Evolutionary conservation across 2,888 invertebrate species (phyloP).

Genomic region (Zeuzera pyrina): DNA sequence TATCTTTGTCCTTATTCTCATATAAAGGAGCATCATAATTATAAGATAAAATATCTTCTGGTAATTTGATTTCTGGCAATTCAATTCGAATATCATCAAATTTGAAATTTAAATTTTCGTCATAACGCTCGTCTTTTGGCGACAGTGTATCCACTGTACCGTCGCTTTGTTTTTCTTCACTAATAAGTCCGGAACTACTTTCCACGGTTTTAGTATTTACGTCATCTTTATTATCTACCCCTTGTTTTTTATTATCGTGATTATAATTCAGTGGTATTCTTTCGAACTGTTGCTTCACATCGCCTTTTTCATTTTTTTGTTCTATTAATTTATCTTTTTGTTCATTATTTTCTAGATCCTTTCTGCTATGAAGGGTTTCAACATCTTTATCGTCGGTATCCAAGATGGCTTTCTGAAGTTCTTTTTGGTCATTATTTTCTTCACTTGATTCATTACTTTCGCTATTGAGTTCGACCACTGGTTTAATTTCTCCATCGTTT

Average conservation of each 20-base stretch:
- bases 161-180: slow-evolving; percentile 24
- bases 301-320: slow-evolving; percentile 16
- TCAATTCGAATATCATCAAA: slow-evolving; percentile 54
- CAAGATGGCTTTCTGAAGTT: slow-evolving; percentile 16
- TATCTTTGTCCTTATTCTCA: slow-evolving; percentile 21
- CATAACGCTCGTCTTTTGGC: slow-evolving; percentile 35
- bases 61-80: slow-evolving; percentile 61
- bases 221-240: slow-evolving; percentile 12
- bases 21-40: slow-evolving; percentile 31
- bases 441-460: slow-evolving; percentile 33
- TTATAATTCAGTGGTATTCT: slow-evolving; percentile 60
- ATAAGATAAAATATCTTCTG: slow-evolving; percentile 56
- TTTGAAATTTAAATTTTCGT: slow-evolving; percentile 52
- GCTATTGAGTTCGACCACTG: slow-evolving; percentile 51
- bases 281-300: slow-evolving; percentile 62
- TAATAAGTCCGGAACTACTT: no score
- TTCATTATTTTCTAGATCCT: slow-evolving; percentile 19
- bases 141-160: slow-evolving; percentile 34
- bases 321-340: slow-evolving; percentile 24
- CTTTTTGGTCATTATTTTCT: slow-evolving; percentile 19
- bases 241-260: slow-evolving; percentile 29
- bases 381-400: slow-evolving; percentile 26
- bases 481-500: slow-evolving; percentile 53
- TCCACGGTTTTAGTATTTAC: slow-evolving; percentile 10
- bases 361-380: slow-evolving; percentile 30